phyloP scores from a whole-genome alignment of 2,797 vertebrate species.

The Gobionotothen gibberifrons region DNA sequence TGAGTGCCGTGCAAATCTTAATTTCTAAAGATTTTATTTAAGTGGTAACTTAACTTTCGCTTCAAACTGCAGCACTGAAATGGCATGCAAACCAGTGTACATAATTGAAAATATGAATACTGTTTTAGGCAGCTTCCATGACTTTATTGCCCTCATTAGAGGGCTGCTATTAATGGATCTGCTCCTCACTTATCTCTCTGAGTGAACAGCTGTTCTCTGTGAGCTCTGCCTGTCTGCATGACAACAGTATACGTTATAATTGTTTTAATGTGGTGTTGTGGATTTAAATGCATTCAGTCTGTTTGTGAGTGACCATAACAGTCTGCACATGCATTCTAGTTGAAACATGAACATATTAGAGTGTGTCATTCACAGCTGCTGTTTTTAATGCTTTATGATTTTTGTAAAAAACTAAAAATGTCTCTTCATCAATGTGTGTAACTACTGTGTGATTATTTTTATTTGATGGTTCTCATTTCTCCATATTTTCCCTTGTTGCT shows the following conservation, averaged over 20 bases:
- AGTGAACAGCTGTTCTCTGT: conserved; percentile 49
- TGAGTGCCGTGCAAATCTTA: not conserved
- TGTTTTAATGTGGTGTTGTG: conserved; percentile 38
- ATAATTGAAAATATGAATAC: conserved; percentile 8
- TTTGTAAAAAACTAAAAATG: not conserved
- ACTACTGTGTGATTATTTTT: conserved; percentile 36
- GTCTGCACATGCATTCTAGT: conserved; percentile 5
- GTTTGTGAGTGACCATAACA: conserved; percentile 47
- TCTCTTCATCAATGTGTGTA: conserved; percentile 41
- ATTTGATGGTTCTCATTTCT: conserved; percentile 72
- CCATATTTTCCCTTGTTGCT: conserved; percentile 72
- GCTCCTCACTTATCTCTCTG: conserved; percentile 43
- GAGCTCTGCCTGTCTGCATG: conserved; percentile 69
- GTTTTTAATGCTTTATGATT: conserved; percentile 20
- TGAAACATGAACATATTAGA: not conserved
- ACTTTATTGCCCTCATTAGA: conserved; percentile 32
- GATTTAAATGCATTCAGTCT: conserved; percentile 38
- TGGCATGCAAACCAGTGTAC: conserved; percentile 47
- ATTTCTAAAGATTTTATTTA: conserved; percentile 28
- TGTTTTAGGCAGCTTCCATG: conserved; percentile 10
- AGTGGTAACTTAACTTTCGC: conserved; percentile 5
- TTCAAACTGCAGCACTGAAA: conserved; percentile 32
- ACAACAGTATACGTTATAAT: conserved; percentile 29
- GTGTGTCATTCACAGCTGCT: conserved; percentile 17
- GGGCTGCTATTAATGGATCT: conserved; percentile 31